Evolutionary conservation across 2,888 invertebrate genomes (phyloP), one percentile per base, ranked within the genome.

Genomic region (Sussaba pulchella): DNA sequence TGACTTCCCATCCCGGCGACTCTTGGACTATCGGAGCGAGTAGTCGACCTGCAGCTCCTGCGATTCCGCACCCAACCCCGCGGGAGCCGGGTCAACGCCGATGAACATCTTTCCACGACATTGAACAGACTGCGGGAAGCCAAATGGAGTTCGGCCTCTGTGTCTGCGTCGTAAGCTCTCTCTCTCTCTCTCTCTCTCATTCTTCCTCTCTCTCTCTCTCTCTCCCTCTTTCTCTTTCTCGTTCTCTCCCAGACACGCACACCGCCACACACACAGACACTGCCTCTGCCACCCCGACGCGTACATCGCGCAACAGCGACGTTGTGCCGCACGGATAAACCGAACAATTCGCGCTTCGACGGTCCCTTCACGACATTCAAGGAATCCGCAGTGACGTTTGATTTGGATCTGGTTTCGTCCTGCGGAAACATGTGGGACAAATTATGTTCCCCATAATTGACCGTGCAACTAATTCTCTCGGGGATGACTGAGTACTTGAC

Each of bases 61-160:
- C 77, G 54, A 81, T 57, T 14, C 14, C 31, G n/a, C 31, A 70
- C 64, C 50, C 39, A 64, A 52, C 14, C 64, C 72, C 64, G 67
- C 63, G n/a, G 43, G 54, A 66, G 77, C 57, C 70, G 66, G 79
- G 84, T 86, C 87, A 86, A 86, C 87, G 82, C 83, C 85, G 86
- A 87, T 87, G 87, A 86, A 84, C 85, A 87, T 88, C 87, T 87
- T 88, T 87, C 87, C 87, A 82, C 86, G 83, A 87, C 87, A 88
- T 87, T 88, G 86, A 86, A 82, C 83, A 81, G 83, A 80, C 75
- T 72, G 67, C 77, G 72, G 78, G 69, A 82, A 73, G 78, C 84
- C 81, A 85, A 85, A 82, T 82, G 81, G 82, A 81, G 71, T 83
- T 81, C 50, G 72, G 66, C 45, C 61, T 79, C 67, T 61, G 64